Evolutionary conservation across 2,888 invertebrate species (phyloP).

Genomic region (Catocala nupta): DNA sequence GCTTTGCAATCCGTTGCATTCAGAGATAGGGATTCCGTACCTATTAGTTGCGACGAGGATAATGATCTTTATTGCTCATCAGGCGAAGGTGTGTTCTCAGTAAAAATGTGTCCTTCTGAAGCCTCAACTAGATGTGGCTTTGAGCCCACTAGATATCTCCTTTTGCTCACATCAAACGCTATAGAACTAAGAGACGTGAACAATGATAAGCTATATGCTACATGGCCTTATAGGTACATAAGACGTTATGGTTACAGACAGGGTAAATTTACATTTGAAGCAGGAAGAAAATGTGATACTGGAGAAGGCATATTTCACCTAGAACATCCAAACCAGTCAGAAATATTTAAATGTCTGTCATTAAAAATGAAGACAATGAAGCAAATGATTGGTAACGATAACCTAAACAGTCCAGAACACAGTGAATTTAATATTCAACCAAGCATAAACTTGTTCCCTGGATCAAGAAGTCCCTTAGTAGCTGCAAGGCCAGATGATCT

Average conservation of each 20-base stretch:
- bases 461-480: conserved; percentile 93
- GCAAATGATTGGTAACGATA: conserved; percentile 91
- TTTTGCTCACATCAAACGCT: conserved; percentile 92
- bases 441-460: conserved; percentile 92
- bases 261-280: conserved; percentile 95
- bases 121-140: conserved; percentile 93
- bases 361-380: conserved; percentile 96
- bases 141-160: conserved; percentile 90
- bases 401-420: conserved; percentile 89
- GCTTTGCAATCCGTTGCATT: conserved; percentile 94
- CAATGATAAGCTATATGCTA: conserved; percentile 89
- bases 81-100: conserved; percentile 93
- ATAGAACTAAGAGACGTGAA: conserved; percentile 91
- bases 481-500: conserved; percentile 86
- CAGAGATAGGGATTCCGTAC: conserved; percentile 88
- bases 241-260: conserved; percentile 94
- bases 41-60: conserved; percentile 92
- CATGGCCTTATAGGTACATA: conserved; percentile 95
- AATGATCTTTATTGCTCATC: conserved; percentile 96
- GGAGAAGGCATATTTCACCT: conserved; percentile 94
- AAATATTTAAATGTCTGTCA: conserved; percentile 93
- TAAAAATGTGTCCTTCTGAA: conserved; percentile 92
- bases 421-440: conserved; percentile 92
- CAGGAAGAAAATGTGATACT: conserved; percentile 94
- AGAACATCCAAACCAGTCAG: conserved; percentile 93